Base-by-base conservation (phyloP, 2,113 vertebrate species). In the Pseudorectes ferrugineus region DNA sequence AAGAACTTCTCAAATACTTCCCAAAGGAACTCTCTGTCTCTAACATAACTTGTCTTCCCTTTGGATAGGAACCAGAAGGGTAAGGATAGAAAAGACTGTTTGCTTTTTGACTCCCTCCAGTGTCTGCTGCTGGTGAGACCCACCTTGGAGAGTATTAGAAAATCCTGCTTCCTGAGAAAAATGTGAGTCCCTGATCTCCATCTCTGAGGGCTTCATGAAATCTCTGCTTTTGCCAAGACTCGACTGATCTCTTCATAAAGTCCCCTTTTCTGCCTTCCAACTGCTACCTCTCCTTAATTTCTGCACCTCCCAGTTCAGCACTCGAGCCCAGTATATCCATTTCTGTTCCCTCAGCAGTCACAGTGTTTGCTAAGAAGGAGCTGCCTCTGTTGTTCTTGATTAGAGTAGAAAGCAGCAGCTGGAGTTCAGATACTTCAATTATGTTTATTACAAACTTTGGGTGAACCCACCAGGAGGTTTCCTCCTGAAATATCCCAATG, bases 391-490 rank as follows among this genome's bases (percentile, higher is more conserved):
- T 83, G 51, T 62, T 95, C 62, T 68, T 82, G 74, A 88, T 92
- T 88, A 46, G 81, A 91, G 51, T 28, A 72, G 77, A 73, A 95
- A 49, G 63, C 1, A 96, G 89, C 93, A 95, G 92, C 85, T 96
- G 95, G 85, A 93, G 78, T 90, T 91, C 84, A 89, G 91, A 68
- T 77, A 85, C 67, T 95, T 91, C 92, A 93, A 48, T 96, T 96
- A 79, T 2, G 58, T 80, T 96, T 94, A 90, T 85, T 92, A 78
- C 94, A 93, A 88, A 89, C 77, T 94, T 88, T 57, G 55, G 79
- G 85, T 91, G 84, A 95, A 95, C 93, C 66, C 94, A 95, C 73
- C 80, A 89, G 94, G 88, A 94, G 91, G 85, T 89, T 97, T 96
- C 72, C 73, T 96, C 61, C 73, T 65, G 67, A 92, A 91, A 94